Base-by-base conservation (phyloP, 2,797 vertebrate species). In the Botia almorhae region DNA sequence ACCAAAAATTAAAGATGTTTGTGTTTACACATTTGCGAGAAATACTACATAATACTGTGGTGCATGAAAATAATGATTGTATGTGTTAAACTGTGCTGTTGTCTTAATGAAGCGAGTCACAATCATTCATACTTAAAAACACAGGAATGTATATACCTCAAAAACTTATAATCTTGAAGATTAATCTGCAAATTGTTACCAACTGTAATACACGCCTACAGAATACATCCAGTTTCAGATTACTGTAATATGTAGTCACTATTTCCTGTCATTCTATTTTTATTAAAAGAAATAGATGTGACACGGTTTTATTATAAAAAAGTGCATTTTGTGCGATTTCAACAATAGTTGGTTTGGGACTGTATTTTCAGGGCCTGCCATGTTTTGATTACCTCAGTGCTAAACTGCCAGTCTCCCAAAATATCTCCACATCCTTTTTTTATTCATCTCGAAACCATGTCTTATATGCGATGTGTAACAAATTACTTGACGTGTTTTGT, bases 101-200 rank as follows among this genome's bases (percentile, higher is more conserved):
- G 26, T 50, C 60, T 60, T 70, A 33, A 23, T 60, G 64, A 74
- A 21, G 33, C 29, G 39, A 51, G 43, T 53, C 58, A 71, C 23
- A 61, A 69, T 16, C 26, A 51, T 29, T 70, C 56, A 71, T 43
- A 61, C 56, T n/a, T 5, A 63, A 70, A 33, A 63, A 63, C 29
- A 64, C 8, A 56, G n/a, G n/a, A 78, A 29, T 17, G 36, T 53
- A 64, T 70, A 80, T 86, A 81, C 83, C 74, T 84, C 83, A 81
- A 39, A 33, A 64, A 48, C 14, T 78, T 82, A 53, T 5, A 55
- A 17, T 74, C 23, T 33, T 75, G 74, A 50, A 46, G 43, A 46
- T 71, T 21, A n/a, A 63, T 63, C 46, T 70, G 23, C 67, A 7
- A 50, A 26, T 63, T n/a, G 58, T 53, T 65, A 36, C n/a, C 36